Base-by-base conservation (phyloP, 2,797 vertebrate species). In the Gambusia yucatana region DNA sequence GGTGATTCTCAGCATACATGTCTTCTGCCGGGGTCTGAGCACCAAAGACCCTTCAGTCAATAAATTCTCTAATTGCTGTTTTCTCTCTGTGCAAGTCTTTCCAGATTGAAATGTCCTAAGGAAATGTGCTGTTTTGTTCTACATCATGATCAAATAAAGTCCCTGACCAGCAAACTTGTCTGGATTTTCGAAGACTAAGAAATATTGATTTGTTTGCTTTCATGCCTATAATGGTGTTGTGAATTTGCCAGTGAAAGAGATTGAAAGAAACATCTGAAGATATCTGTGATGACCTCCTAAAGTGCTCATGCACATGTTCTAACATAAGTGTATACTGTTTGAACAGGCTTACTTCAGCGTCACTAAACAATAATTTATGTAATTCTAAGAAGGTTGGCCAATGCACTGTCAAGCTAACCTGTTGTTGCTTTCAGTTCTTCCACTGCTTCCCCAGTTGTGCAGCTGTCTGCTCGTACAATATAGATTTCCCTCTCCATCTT, bases 401-500 rank as follows among this genome's bases (percentile, higher is more conserved):
- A 63, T n/a, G 22, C 14, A 33, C 14, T 52, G 22, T 52, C 71
- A 77, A 82, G 75, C 84, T 82, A 79, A 72, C 73, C 39, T 50
- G 73, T 75, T 48, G 77, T 75, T 48, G 48, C 67, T 73, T 76
- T 82, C 22, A 63, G 65, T 59, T 8, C 36, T 70, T 75, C 25
- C 47, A 61, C 73, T 63, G 44, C 16, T 63, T 75, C 77, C 46
- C 16, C 16, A 25, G 67, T 30, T 44, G 47, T 79, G 55, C 76
- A 70, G 61, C 76, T 55, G 44, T 44, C 76, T 80, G 41, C 77
- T 55, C 17, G n/a, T 57, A 75, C 55, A 44, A 44, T 75, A 48
- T 25, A 80, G 33, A 43, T 82, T 83, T 82, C 77, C 75, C 63
- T 79, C 47, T 77, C 65, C 36, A 48, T 82, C 82, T 77, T 81